Evolutionary conservation across 2,113 vertebrate genomes (phyloP), one percentile per base, ranked within the genome.

Genomic region (Microcebus jonahi): DNA sequence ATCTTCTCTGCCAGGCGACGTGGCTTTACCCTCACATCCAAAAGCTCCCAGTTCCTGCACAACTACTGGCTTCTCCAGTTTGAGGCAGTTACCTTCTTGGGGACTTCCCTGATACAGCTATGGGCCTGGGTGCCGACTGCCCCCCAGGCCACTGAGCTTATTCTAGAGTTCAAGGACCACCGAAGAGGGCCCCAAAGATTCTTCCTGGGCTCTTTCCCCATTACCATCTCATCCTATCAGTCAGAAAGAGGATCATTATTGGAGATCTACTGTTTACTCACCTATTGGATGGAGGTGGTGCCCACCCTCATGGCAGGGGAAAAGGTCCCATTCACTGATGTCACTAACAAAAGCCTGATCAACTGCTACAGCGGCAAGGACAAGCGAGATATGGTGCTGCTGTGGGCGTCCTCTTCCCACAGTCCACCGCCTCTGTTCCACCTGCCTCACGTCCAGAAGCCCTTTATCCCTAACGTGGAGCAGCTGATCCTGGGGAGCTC

Each of bases 51-150:
- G 67, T 92, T 96, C 39, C 90, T 95, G 20, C 42, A 88, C 0
- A 50, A 29, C 12, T 76, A 91, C 34, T 95, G 77, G 57, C 87
- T 88, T 48, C 71, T 96, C 25, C 21, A 77, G 48, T 96, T 93
- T 71, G 94, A 96, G 84, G 86, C 45, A 15, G 45, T 87, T 57
- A 29, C 27, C 8, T 96, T 95, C 65, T 34, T 34, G 55, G 76
- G 77, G 9, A n/a, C 23, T 76, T 75, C 65, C 65, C 27, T 53
- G 55, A 42, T 88, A 45, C 88, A 95, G 36, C 21, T 92, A 13
- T 95, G 85, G 70, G 65, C 53, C 34, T 82, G 68, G 63, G 10
- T 94, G 5, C 85, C 89, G 2, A 23, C 65, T 55, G 25, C 31
- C 6, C 55, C 39, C 5, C n/a, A 39, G 36, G 45, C 50, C 20